Conservation (phyloP, 2,797 vertebrate genomes). For the Carduelis carduelis region DNA sequence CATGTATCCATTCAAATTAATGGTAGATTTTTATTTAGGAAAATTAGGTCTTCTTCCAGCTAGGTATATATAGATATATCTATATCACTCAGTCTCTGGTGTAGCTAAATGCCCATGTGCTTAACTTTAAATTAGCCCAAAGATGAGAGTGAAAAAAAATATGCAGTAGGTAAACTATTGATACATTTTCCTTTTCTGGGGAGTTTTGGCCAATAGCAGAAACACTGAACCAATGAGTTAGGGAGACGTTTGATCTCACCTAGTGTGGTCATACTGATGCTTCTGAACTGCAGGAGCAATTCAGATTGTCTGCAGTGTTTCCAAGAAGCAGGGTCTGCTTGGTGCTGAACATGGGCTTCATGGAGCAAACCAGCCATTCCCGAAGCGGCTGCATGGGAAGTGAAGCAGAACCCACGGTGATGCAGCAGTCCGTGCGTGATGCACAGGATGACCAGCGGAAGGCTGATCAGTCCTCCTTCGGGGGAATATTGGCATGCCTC, state of each 20-base stretch:
- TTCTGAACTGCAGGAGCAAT: neutral
- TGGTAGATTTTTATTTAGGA: neutral
- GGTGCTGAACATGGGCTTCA: neutral
- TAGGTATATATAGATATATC: neutral
- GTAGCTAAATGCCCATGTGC: neutral
- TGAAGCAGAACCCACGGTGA: neutral
- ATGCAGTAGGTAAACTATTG: neutral
- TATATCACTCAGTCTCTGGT: neutral
- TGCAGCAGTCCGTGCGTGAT: neutral
- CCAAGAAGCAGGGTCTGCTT: neutral
- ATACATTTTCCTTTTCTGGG: neutral
- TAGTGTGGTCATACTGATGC: neutral
- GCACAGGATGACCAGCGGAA: neutral
- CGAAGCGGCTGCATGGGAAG: neutral
- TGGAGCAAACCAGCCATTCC: neutral
- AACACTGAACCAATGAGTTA: neutral
- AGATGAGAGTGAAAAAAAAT: neutral
- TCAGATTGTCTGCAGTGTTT: neutral
- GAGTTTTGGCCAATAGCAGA: neutral
- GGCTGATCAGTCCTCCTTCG: neutral
- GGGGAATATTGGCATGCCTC: neutral
- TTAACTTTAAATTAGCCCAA: neutral
- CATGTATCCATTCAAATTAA: neutral
- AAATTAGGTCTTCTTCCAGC: neutral
- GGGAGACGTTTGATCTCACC: neutral